A percentile compares a stretch with the other conserved stretches of the same genome.
These are phyloP conservation scores for Colletes gigas DNA, from an alignment of 1,140 invertebrate species.

Conservation along the genomic window DNA sequence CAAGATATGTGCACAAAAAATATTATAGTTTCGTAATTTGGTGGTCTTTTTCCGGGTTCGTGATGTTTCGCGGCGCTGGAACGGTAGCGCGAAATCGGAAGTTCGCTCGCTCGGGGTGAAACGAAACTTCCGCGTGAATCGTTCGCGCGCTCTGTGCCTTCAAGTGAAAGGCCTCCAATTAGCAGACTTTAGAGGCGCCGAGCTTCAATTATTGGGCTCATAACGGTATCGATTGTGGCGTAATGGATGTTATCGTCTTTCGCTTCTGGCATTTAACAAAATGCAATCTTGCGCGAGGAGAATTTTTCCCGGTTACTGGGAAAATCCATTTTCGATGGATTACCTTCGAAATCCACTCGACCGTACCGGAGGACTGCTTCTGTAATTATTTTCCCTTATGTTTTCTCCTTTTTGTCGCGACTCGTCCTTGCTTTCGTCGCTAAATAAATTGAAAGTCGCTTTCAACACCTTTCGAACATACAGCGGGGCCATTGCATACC, in stretches of 20 bases:
- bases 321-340: slow-evolving; percentile 26
- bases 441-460: background rate
- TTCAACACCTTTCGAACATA: background rate
- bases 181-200: slow-evolving; percentile 30
- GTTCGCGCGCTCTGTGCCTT: slow-evolving; percentile 20
- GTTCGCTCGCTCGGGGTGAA: background rate
- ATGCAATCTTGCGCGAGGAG: slow-evolving; percentile 36
- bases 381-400: slow-evolving; percentile 17
- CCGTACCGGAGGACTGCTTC: too few relatives aligned
- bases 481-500: too few relatives aligned
- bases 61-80: background rate
- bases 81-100: background rate
- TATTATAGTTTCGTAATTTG: too few relatives aligned
- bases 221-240: slow-evolving; percentile 41
- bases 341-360: background rate
- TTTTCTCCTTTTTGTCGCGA: background rate
- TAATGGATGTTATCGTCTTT: slow-evolving; percentile 35
- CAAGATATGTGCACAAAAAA: too few relatives aligned
- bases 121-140: slow-evolving; percentile 26
- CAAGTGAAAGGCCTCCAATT: slow-evolving; percentile 35
- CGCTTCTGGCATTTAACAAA: slow-evolving; percentile 42
- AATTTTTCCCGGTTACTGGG: slow-evolving; percentile 3
- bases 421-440: too few relatives aligned
- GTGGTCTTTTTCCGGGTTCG: too few relatives aligned
- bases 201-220: slow-evolving; percentile 39